A percentile compares a stretch with the other conserved stretches of the same genome.
phyloP scores from a whole-genome alignment of 2,113 vertebrate genomes.

The Arothron firmamentum region DNA sequence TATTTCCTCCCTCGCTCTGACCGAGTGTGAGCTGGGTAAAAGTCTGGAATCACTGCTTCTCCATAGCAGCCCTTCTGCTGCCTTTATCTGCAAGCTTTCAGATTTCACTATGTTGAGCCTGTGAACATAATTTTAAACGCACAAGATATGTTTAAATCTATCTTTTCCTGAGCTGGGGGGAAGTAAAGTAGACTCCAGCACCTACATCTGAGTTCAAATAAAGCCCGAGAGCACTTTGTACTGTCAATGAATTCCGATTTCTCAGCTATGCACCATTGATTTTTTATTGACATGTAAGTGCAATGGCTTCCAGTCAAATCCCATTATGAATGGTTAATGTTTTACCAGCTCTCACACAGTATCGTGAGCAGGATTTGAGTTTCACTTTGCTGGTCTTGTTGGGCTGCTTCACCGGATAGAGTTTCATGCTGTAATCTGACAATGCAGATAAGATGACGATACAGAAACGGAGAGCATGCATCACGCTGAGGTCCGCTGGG shows the following conservation, averaged over 20 bases:
- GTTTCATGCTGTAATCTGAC: constrained; percentile 45
- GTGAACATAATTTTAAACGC: constrained; percentile 4
- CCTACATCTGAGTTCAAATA: background rate
- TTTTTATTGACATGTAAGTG: constrained; percentile 50
- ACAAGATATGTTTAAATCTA: background rate
- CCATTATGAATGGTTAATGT: constrained; percentile 50
- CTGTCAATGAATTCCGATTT: constrained; percentile 31
- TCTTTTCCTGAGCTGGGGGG: background rate
- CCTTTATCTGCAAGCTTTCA: background rate
- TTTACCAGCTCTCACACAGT: constrained; percentile 41
- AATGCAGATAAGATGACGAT: constrained; percentile 18
- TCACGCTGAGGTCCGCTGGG: no score
- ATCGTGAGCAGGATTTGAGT: constrained; percentile 36
- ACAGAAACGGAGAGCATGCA: constrained; percentile 8
- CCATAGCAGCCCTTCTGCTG: constrained; percentile 9
- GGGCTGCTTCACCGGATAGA: constrained; percentile 19
- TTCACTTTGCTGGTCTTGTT: constrained; percentile 36
- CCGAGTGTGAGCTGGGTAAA: constrained; percentile 44
- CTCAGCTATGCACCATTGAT: constrained; percentile 47
- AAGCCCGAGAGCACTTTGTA: constrained; percentile 7
- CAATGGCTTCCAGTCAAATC: constrained; percentile 45
- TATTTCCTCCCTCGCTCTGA: constrained; percentile 63
- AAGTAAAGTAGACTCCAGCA: constrained; percentile 5
- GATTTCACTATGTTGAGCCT: constrained; percentile 5
- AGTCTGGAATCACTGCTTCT: constrained; percentile 35